These are phyloP conservation scores for Hippoglossus stenolepis DNA, from an alignment of 2,113 vertebrate genomes.

Conservation along the genomic window DNA sequence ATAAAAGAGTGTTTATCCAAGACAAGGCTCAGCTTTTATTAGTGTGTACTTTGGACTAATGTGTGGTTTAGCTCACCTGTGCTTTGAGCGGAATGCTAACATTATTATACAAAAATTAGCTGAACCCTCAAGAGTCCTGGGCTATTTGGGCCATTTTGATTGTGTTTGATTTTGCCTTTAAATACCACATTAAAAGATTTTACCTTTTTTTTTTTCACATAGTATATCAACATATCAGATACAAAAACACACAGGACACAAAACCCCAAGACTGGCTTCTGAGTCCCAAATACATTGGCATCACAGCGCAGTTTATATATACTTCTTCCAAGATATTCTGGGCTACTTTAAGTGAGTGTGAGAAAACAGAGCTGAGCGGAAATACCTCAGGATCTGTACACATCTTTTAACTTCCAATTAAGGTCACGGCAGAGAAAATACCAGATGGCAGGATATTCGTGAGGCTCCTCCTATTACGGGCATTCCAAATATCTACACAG, in stretches of 20 bases:
- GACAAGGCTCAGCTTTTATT: not conserved
- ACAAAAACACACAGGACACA: no score
- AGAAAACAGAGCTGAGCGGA: conserved; percentile 47
- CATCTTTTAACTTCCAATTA: conserved; percentile 71
- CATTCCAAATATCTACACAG: conserved; percentile 43
- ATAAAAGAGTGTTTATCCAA: not conserved
- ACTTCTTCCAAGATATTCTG: conserved; percentile 16
- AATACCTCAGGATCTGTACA: conserved; percentile 48
- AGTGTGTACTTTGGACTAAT: not conserved
- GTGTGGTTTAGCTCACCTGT: not conserved
- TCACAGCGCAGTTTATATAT: not conserved
- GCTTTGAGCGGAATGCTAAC: not conserved
- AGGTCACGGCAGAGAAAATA: conserved; percentile 64
- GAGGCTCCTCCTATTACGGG: conserved; percentile 23
- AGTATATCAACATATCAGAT: no score
- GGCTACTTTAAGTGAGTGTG: conserved; percentile 31
- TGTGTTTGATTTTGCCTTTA: no score
- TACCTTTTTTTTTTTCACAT: no score
- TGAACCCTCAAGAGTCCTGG: not conserved
- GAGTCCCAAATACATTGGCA: conserved; percentile 10
- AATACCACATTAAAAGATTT: no score
- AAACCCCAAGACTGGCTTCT: not conserved
- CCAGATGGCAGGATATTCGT: conserved; percentile 31
- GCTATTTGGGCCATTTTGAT: no score
- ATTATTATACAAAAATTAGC: not conserved